Conservation (phyloP, 92 coral and sea anemone species). For the Siderastrea radians region DNA sequence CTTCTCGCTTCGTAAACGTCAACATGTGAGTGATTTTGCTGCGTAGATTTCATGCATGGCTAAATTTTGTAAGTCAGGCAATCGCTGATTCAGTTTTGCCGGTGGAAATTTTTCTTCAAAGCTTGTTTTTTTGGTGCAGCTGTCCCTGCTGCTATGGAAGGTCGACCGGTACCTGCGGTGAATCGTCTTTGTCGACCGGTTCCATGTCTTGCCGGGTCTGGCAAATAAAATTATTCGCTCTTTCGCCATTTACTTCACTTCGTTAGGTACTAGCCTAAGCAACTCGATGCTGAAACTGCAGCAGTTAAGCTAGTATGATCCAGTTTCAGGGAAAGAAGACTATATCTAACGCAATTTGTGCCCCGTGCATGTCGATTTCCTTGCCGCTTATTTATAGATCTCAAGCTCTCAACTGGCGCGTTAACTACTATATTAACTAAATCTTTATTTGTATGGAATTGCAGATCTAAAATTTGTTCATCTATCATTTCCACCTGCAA, state of each 20-base stretch:
- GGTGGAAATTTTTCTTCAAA: neutral
- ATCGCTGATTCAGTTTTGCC: neutral
- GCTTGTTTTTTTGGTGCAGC: conserved; percentile 12
- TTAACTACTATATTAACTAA: too few relatives aligned
- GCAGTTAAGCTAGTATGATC: neutral
- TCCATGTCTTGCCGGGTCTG: neutral
- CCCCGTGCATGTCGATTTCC: neutral
- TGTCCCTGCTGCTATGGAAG: neutral
- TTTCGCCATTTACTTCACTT: neutral
- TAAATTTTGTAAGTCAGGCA: neutral
- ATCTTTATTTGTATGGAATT: neutral
- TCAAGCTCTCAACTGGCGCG: neutral
- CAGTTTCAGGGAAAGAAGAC: too few relatives aligned
- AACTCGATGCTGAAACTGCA: too few relatives aligned
- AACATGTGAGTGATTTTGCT: conserved; percentile 72
- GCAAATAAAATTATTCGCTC: neutral
- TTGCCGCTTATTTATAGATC: neutral
- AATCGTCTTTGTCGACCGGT: neutral
- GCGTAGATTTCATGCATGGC: neutral
- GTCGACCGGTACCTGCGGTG: conserved; percentile 38
- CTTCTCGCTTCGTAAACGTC: conserved; percentile 93
- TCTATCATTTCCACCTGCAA: neutral
- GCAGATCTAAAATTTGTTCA: too few relatives aligned
- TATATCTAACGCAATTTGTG: neutral
- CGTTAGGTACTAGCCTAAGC: neutral